phyloP scores from a whole-genome alignment of 2,888 invertebrate species.

The Didymodactylos carnosus region DNA sequence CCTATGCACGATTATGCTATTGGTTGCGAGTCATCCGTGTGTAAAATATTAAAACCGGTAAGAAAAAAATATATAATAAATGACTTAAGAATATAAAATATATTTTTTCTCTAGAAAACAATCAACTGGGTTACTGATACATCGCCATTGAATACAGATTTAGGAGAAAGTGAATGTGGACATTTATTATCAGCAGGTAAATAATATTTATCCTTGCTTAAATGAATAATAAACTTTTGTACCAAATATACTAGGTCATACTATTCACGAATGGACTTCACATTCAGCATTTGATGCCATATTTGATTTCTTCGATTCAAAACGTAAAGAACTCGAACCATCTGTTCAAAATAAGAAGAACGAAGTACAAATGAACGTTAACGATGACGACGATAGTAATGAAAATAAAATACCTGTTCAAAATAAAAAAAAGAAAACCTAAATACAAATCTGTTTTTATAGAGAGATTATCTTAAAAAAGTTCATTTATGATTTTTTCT shows the following conservation, averaged over 20 bases:
- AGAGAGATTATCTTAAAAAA: too few relatives aligned
- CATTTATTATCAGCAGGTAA: not conserved
- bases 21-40: not conserved
- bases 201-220: not conserved
- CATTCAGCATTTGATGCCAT: not conserved
- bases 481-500: too few relatives aligned
- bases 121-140: not conserved
- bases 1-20: not conserved
- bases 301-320: not conserved
- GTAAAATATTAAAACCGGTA: not conserved
- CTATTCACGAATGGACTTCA: not conserved
- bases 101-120: not conserved
- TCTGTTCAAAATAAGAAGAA: too few relatives aligned
- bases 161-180: not conserved
- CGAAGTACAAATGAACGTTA: too few relatives aligned
- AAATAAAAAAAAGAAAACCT: too few relatives aligned
- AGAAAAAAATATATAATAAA: too few relatives aligned
- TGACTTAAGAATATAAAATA: too few relatives aligned
- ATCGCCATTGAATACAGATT: not conserved
- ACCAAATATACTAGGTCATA: not conserved
- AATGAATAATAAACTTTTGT: not conserved
- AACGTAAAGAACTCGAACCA: not conserved
- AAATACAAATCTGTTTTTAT: too few relatives aligned
- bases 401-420: too few relatives aligned
- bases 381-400: too few relatives aligned